These are phyloP conservation scores for Drosophila merina DNA, from an alignment of 2,888 invertebrate species.

Conservation along the genomic window DNA sequence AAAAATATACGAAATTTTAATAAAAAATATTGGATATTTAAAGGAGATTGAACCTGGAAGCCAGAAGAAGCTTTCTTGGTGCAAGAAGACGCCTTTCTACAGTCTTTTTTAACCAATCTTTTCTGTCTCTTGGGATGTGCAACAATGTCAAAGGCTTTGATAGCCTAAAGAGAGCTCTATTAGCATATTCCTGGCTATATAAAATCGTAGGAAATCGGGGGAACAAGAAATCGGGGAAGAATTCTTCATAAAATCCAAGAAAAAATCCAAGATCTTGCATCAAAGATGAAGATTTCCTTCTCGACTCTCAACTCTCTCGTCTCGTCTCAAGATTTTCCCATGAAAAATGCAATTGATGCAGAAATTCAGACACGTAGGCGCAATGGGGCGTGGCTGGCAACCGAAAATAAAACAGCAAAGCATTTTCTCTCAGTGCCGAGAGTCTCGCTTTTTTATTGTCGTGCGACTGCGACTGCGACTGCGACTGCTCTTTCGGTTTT, in stretches of 20 bases:
- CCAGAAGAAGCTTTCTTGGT: too few relatives aligned
- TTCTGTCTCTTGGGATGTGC: conserved; percentile 7
- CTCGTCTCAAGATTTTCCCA: conserved; percentile 48
- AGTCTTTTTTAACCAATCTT: conserved; percentile 14
- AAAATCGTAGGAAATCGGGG: conserved; percentile 1
- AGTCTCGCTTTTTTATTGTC: conserved; percentile 59
- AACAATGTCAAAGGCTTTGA: conserved; percentile 33
- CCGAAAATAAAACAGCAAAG: conserved; percentile 11
- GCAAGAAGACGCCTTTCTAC: not conserved
- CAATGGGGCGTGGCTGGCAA: conserved; percentile 51
- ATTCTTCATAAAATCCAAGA: conserved; percentile 3
- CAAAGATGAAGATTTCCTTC: conserved; percentile 59
- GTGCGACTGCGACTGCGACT: conserved; percentile 62
- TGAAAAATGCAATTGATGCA: conserved; percentile 75
- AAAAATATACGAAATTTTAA: too few relatives aligned
- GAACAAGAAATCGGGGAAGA: not conserved
- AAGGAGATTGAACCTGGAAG: conserved; percentile 21
- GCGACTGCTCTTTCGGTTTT: conserved; percentile 75
- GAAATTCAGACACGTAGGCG: conserved; percentile 56
- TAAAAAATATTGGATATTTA: not conserved
- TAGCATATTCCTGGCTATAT: conserved; percentile 17
- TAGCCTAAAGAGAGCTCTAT: conserved; percentile 22
- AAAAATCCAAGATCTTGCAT: too few relatives aligned
- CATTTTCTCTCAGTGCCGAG: too few relatives aligned
- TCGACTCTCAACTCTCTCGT: not conserved